Base-by-base conservation (phyloP, 2,113 vertebrate genomes). In the Crocuta crocuta region DNA sequence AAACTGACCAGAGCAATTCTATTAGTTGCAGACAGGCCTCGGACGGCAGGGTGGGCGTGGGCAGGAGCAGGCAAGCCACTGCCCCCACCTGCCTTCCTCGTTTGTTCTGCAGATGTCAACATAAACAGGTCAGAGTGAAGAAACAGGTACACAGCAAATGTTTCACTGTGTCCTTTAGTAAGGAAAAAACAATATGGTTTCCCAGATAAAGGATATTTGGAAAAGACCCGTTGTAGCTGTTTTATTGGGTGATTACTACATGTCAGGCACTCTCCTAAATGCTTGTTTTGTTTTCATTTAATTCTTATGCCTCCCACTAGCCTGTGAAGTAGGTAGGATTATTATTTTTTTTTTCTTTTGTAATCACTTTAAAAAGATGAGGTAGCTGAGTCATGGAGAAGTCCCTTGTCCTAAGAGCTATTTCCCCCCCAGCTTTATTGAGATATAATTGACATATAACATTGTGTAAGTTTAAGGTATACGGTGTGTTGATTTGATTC, bases 301-400 rank as follows among this genome's bases (percentile, higher is more conserved):
- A 58, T 87, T 97, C 43, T 70, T 80, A 78, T 31, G 11, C 13
- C 21, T 90, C 63, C 63, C 43, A 87, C 53, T 92, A 71, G 89
- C 16, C 24, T 24, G 45, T 53, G 43, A 89, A 79, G 48, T 70
- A 89, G 35, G 53, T 26, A 66, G 48, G 17, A 23, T 55, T 95
- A 24, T 70, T 55, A 61, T 48, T 55, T 50, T 76, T 19, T 76
- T 76, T 53, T 48, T 4, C 83, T 55, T 79, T 91, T 92, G 76
- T 91, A 55, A 89, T 82, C 45, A 82, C 10, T 91, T 88, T 26
- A 33, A 76, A 91, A 88, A 93, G 43, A 66, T n/a, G 43, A 84
- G 73, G 50, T 96, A 66, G 45, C 28, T 65, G 21, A 73, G 45
- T 39, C 61, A 79, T 43, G 63, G 43, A 84, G 48, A 85, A 85